Percentiles rank a stretch among this genome's conserved stretches.
Conservation (phyloP, 2,888 invertebrate species). For the Flexamia atlantica region DNA sequence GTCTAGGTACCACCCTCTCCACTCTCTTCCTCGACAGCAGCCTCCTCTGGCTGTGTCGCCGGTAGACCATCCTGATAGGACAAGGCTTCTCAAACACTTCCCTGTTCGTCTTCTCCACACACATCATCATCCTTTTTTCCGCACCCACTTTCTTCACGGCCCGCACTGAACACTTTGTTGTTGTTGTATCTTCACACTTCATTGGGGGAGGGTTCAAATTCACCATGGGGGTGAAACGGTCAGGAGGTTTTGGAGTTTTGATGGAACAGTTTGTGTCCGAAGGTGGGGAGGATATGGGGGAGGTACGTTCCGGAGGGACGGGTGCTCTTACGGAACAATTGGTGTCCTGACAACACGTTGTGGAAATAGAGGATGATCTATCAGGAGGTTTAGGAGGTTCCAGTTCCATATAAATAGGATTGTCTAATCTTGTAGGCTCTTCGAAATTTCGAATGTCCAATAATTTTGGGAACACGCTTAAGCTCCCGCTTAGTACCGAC, state of each 20-base stretch:
- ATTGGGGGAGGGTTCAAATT: too few species aligned
- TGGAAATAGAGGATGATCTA: not conserved
- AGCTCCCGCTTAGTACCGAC: not conserved
- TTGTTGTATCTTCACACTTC: too few species aligned
- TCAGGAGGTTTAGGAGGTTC: slow-evolving; percentile 40
- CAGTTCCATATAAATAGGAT: slow-evolving; percentile 63
- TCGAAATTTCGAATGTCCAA: not conserved
- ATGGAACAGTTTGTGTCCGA: too few species aligned
- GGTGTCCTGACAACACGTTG: slow-evolving; percentile 1
- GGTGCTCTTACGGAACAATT: not conserved
- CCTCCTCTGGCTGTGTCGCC: slow-evolving; percentile 60
- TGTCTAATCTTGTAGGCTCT: slow-evolving; percentile 27
- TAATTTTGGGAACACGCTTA: not conserved
- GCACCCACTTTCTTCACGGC: slow-evolving; percentile 2
- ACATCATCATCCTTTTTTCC: slow-evolving; percentile 19
- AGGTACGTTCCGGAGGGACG: too few species aligned
- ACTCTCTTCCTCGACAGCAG: slow-evolving; percentile 27
- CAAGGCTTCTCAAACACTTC: slow-evolving; percentile 60
- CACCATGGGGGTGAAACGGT: too few species aligned
- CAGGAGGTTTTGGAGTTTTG: too few species aligned
- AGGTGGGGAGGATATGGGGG: too few species aligned
- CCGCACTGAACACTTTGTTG: too few species aligned
- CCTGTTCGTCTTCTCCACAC: slow-evolving; percentile 57
- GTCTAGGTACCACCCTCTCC: slow-evolving; percentile 45
- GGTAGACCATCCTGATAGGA: slow-evolving; percentile 59